Conservation (phyloP, 1,140 invertebrate genomes). For the Drosophila bipectinata region DNA sequence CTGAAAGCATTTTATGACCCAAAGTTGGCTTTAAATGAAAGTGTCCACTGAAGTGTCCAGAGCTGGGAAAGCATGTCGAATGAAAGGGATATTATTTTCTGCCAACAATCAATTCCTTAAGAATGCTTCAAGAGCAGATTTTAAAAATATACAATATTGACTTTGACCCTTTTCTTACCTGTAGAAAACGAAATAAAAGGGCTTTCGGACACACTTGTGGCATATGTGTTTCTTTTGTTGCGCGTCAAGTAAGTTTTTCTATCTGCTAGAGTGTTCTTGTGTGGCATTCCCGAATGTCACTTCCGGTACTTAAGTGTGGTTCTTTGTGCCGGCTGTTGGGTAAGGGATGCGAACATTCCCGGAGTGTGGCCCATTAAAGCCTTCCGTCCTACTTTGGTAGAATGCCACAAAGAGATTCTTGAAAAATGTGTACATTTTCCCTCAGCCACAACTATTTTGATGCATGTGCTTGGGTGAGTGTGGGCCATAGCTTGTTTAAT, state of each 20-base stretch:
- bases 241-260: conserved; percentile 7
- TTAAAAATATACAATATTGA: conserved; percentile 30
- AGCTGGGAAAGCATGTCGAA: conserved; percentile 20
- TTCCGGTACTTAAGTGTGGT: conserved; percentile 57
- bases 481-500: conserved; percentile 32
- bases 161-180: conserved; percentile 30
- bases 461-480: conserved; percentile 30
- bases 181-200: not conserved
- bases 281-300: conserved; percentile 60
- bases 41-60: conserved; percentile 59
- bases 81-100: not conserved
- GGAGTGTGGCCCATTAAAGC: conserved; percentile 39
- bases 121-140: conserved; percentile 4
- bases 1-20: conserved; percentile 60
- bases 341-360: conserved; percentile 34
- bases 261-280: conserved; percentile 19
- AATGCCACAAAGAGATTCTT: conserved; percentile 6
- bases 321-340: conserved; percentile 19
- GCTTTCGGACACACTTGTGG: conserved; percentile 20
- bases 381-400: not conserved
- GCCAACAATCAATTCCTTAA: conserved; percentile 9
- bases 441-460: conserved; percentile 21
- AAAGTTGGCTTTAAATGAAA: conserved; percentile 63
- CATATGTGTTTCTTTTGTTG: conserved; percentile 22
- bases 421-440: conserved; percentile 22